These are phyloP conservation scores for Cetonia aurata DNA, from an alignment of 2,888 invertebrate genomes.

Conservation along the genomic window DNA sequence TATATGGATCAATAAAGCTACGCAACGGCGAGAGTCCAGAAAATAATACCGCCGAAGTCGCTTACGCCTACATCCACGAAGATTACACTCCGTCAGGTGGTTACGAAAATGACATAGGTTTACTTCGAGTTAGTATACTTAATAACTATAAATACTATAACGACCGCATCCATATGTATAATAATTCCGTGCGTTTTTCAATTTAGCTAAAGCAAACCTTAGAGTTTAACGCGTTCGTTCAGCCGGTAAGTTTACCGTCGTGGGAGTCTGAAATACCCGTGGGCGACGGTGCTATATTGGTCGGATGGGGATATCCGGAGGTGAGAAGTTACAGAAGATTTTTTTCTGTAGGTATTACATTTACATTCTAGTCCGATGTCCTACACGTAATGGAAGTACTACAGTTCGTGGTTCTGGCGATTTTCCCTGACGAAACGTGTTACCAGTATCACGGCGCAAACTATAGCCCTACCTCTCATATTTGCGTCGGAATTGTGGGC, in stretches of 20 bases:
- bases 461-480: slow-evolving; percentile 59
- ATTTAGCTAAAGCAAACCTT: slow-evolving; percentile 45
- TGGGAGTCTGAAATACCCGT: slow-evolving; percentile 40
- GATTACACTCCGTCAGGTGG: slow-evolving; percentile 43
- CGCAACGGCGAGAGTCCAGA: slow-evolving; percentile 41
- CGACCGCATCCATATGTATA: neutral
- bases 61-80: slow-evolving; percentile 45
- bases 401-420: slow-evolving; percentile 63
- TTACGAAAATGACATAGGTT: slow-evolving; percentile 50
- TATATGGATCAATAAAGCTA: slow-evolving; percentile 47
- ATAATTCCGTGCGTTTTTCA: slow-evolving; percentile 3
- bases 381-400: slow-evolving; percentile 57
- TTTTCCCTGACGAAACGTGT: slow-evolving; percentile 64
- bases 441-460: slow-evolving; percentile 56
- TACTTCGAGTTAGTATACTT: slow-evolving; percentile 48
- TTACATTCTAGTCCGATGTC: slow-evolving; percentile 60
- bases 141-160: no score
- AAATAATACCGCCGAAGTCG: slow-evolving; percentile 35
- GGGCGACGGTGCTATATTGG: slow-evolving; percentile 35
- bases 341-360: neutral
- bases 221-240: slow-evolving; percentile 37
- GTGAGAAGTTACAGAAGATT: slow-evolving; percentile 37
- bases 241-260: slow-evolving; percentile 34
- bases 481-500: slow-evolving; percentile 66
- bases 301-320: slow-evolving; percentile 48